Conservation (phyloP, 2,888 invertebrate species). For the Microctonus hyperodae region DNA sequence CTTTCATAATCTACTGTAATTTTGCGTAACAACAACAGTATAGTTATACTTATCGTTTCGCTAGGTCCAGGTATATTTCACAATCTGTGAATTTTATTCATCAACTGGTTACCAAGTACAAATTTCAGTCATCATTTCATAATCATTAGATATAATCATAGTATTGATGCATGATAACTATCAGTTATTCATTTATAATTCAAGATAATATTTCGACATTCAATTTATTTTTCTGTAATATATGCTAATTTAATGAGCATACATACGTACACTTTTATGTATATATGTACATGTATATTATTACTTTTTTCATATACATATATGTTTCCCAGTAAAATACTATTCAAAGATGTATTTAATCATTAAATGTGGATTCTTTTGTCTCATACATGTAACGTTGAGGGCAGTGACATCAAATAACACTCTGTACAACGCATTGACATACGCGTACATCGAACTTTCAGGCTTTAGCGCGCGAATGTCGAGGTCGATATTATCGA, state of each 20-base stretch:
- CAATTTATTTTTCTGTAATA: background rate
- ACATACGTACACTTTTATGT: too few species aligned
- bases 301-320: too few species aligned
- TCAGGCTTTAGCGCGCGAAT: slow-evolving; percentile 46
- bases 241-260: background rate
- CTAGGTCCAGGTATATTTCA: slow-evolving; percentile 37
- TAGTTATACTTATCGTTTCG: slow-evolving; percentile 28
- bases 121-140: slow-evolving; percentile 36
- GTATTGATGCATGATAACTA: background rate
- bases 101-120: slow-evolving; percentile 37
- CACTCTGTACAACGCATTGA: slow-evolving; percentile 4
- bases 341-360: background rate
- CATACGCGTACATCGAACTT: slow-evolving; percentile 42
- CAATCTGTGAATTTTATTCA: slow-evolving; percentile 35
- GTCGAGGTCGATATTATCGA: slow-evolving; percentile 49
- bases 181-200: background rate
- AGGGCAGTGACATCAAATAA: slow-evolving; percentile 12
- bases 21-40: slow-evolving; percentile 25
- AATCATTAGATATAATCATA: slow-evolving; percentile 14
- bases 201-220: background rate
- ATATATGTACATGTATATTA: too few species aligned
- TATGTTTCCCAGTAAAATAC: background rate
- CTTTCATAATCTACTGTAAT: slow-evolving; percentile 31
- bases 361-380: background rate
- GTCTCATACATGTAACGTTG: background rate